phyloP scores from a whole-genome alignment of 2,113 vertebrate species.

The Gavia stellata region DNA sequence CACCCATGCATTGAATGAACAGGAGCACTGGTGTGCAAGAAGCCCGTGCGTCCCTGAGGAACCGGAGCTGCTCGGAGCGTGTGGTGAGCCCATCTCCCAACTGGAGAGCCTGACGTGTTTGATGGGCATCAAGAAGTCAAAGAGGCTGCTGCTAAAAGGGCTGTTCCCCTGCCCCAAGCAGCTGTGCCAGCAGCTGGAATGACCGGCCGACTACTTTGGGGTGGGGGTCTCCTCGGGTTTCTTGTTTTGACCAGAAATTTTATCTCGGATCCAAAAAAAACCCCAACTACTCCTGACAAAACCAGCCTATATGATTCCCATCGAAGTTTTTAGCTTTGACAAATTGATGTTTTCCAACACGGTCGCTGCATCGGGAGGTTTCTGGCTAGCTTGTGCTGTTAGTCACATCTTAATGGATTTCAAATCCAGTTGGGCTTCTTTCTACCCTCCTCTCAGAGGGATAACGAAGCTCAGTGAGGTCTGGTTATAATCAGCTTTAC shows the following conservation, averaged over 20 bases:
- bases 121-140: background rate
- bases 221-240: background rate
- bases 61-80: fast-evolving
- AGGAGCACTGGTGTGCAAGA: fast-evolving
- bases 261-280: background rate
- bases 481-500: conserved; percentile 4
- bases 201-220: fast-evolving
- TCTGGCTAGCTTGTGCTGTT: background rate
- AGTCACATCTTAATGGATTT: background rate
- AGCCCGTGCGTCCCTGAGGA: fast-evolving
- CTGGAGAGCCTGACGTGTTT: background rate
- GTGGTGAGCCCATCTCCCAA: background rate
- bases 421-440: conserved; percentile 15
- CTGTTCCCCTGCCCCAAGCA: background rate
- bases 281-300: background rate
- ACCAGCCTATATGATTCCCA: background rate
- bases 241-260: background rate
- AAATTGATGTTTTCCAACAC: background rate
- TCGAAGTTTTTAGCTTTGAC: background rate
- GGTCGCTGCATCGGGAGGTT: background rate
- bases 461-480: background rate
- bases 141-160: background rate
- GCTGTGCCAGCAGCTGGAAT: background rate
- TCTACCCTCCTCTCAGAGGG: background rate
- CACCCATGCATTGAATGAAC: background rate